phyloP scores from a whole-genome alignment of 1,140 invertebrate genomes.

The Tetramorium simillimum region DNA sequence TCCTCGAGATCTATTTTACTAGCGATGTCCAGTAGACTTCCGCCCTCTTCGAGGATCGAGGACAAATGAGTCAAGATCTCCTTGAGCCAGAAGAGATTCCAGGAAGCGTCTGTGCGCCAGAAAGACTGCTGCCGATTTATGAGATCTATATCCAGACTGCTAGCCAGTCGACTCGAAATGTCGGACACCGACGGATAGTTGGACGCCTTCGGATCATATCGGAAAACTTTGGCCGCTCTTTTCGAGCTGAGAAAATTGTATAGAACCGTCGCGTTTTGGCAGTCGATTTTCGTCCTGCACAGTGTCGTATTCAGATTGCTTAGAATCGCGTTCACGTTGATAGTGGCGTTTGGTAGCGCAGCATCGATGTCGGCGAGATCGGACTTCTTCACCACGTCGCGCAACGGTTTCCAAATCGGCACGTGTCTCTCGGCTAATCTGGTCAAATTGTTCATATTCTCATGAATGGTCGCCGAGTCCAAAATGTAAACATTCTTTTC shows the following conservation, averaged over 20 bases:
- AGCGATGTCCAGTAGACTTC: slow-evolving; percentile 79
- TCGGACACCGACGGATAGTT: slow-evolving; percentile 74
- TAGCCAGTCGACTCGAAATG: slow-evolving; percentile 74
- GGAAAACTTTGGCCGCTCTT: slow-evolving; percentile 73
- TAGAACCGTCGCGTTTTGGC: slow-evolving; percentile 67
- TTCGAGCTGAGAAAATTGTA: slow-evolving; percentile 77
- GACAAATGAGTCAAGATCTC: slow-evolving; percentile 77
- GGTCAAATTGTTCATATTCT: slow-evolving; percentile 72
- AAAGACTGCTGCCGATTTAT: slow-evolving; percentile 70
- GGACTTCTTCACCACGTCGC: slow-evolving; percentile 71
- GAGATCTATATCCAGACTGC: slow-evolving; percentile 76
- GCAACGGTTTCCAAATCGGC: slow-evolving; percentile 78
- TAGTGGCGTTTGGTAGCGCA: slow-evolving; percentile 75
- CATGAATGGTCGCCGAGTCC: slow-evolving; percentile 70
- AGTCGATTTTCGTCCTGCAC: slow-evolving; percentile 64
- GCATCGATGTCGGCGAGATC: slow-evolving; percentile 62
- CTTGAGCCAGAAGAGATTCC: slow-evolving; percentile 79
- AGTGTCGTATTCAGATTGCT: slow-evolving; percentile 61
- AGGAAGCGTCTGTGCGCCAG: slow-evolving; percentile 74
- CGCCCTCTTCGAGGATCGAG: slow-evolving; percentile 76
- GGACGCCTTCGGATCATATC: slow-evolving; percentile 75
- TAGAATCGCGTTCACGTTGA: slow-evolving; percentile 80
- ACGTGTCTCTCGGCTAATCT: slow-evolving; percentile 74
- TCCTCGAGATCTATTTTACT: slow-evolving; percentile 82
- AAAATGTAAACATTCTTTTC: slow-evolving; percentile 75